These are phyloP conservation scores for Steatocranus sp. DNA, from an alignment of 2,797 vertebrate species.

Conservation along the genomic window DNA sequence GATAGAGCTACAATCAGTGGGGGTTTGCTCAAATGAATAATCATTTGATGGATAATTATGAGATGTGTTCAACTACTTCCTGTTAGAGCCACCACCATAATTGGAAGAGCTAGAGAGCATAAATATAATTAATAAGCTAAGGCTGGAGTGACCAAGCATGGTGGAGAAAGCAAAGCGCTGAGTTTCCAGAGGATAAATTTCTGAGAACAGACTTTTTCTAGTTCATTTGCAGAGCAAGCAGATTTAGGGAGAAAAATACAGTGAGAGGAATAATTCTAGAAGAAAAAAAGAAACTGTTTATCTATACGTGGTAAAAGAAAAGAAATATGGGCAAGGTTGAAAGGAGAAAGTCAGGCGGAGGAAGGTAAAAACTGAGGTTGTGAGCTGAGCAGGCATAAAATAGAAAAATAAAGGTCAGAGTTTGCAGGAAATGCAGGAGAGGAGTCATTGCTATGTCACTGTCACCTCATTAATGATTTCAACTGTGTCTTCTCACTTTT, in stretches of 20 bases:
- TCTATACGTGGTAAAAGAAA: conserved; percentile 27
- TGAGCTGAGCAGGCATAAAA: conserved; percentile 45
- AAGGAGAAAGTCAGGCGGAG: not conserved
- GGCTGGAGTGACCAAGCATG: conserved; percentile 15
- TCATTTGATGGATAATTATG: conserved; percentile 57
- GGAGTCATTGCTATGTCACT: conserved; percentile 23
- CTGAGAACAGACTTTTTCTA: not conserved
- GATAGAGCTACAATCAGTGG: conserved; percentile 35
- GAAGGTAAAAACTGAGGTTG: conserved; percentile 6
- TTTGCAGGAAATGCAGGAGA: conserved; percentile 9
- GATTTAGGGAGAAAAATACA: not conserved
- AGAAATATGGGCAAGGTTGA: conserved; percentile 11
- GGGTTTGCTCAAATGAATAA: conserved; percentile 63
- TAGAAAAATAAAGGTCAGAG: conserved; percentile 45
- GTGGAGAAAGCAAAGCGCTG: not conserved
- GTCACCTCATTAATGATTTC: conserved; percentile 54
- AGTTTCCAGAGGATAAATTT: conserved; percentile 16
- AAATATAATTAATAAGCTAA: conserved; percentile 53
- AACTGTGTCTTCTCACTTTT: conserved; percentile 13
- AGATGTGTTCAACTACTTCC: conserved; percentile 51
- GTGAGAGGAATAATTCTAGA: not conserved
- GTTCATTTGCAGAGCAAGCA: conserved; percentile 49
- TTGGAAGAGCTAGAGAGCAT: conserved; percentile 40
- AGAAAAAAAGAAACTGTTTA: conserved; percentile 2
- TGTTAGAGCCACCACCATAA: conserved; percentile 31